Conservation (phyloP, 2,797 vertebrate species). For the Buceros bicornis region DNA sequence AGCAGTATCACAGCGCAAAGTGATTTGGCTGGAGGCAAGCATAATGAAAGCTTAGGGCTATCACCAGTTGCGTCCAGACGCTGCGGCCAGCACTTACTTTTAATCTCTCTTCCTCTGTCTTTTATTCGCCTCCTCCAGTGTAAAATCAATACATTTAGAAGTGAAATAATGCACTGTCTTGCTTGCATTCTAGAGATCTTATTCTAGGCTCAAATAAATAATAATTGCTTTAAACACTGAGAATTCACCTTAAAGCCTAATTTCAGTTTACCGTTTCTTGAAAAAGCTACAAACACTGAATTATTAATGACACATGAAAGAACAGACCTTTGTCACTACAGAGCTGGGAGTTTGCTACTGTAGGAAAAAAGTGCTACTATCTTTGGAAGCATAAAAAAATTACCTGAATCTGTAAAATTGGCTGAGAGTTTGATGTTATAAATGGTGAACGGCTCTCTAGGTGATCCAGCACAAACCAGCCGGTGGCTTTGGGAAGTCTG, state of each 20-base stretch:
- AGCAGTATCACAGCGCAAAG: constrained; percentile 66
- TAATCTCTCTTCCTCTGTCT: constrained; percentile 58
- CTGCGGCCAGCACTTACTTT: constrained; percentile 53
- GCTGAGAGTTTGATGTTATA: not conserved
- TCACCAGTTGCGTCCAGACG: constrained; percentile 33
- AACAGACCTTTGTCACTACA: not conserved
- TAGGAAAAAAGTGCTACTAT: not conserved
- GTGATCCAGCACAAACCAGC: not conserved
- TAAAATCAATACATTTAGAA: constrained; percentile 61
- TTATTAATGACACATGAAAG: not conserved
- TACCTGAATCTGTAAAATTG: not conserved
- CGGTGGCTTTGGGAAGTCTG: not conserved
- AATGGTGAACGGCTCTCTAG: not conserved
- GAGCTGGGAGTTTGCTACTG: not conserved
- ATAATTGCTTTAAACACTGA: constrained; percentile 23
- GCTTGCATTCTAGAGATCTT: constrained; percentile 14
- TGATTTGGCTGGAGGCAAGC: constrained; percentile 69
- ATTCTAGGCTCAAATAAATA: constrained; percentile 28
- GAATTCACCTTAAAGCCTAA: constrained; percentile 15
- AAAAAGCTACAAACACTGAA: not conserved
- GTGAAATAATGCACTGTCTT: constrained; percentile 32
- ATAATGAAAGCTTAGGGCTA: constrained; percentile 65
- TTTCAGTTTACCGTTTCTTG: constrained; percentile 18
- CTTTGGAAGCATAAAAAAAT: not conserved
- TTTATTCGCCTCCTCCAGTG: constrained; percentile 16